A percentile compares a stretch with the other conserved stretches of the same genome.
Conservation (phyloP, 2,113 vertebrate species). For the Dromaius novaehollandiae region DNA sequence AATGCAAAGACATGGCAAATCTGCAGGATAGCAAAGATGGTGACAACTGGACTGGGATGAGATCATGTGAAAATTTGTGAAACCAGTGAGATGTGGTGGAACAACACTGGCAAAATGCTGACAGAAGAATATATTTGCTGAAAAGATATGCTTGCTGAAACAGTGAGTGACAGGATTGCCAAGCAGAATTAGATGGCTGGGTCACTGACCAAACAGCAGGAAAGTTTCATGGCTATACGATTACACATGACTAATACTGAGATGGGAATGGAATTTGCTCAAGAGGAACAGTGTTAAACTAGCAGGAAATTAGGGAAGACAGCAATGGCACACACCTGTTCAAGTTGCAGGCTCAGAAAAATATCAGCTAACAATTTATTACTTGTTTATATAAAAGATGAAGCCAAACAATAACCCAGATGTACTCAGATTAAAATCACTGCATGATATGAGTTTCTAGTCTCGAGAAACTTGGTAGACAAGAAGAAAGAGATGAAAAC, state of each 20-base stretch:
- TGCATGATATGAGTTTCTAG: neutral
- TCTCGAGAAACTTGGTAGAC: neutral
- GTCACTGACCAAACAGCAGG: constrained; percentile 21
- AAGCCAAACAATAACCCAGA: constrained; percentile 12
- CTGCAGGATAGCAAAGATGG: neutral
- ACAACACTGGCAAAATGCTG: neutral
- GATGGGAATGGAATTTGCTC: constrained; percentile 1
- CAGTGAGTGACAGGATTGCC: constrained; percentile 5
- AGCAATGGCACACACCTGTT: constrained; percentile 20
- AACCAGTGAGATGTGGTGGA: neutral
- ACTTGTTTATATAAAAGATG: neutral
- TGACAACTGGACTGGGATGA: neutral
- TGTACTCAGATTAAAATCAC: constrained; percentile 12
- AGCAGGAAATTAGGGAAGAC: constrained; percentile 16
- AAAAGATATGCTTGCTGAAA: neutral
- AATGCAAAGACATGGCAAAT: neutral
- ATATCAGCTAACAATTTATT: neutral
- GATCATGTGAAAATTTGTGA: neutral
- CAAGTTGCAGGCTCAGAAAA: constrained; percentile 28
- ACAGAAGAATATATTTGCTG: neutral
- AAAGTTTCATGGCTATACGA: neutral
- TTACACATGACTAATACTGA: neutral
- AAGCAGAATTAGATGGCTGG: neutral
- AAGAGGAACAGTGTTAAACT: constrained; percentile 7
- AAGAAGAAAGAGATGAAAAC: neutral